Percentiles rank a stretch among this genome's conserved stretches.
phyloP scores from a whole-genome alignment of 2,797 vertebrate species.

The Anas bernieri region DNA sequence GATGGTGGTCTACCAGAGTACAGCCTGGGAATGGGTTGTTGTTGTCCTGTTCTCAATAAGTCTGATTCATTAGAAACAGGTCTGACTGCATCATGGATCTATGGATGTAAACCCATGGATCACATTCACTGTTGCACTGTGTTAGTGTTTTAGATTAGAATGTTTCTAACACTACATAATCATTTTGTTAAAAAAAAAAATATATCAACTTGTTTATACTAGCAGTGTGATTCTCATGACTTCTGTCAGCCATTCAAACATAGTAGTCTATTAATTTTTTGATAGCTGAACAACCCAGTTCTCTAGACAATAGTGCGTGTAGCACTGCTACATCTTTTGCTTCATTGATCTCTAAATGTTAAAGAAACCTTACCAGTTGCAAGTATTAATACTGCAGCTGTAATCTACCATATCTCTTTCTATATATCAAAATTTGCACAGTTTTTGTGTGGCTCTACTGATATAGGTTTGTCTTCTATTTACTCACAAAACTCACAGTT shows the following conservation, averaged over 20 bases:
- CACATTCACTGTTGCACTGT: background rate
- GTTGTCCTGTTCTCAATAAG: background rate
- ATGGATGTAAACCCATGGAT: rapidly evolving
- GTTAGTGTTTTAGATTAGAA: background rate
- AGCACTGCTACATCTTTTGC: background rate
- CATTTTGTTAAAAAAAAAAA: background rate
- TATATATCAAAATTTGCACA: background rate
- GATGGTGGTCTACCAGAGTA: background rate
- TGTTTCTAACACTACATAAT: background rate
- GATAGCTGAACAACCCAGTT: background rate
- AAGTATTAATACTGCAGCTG: background rate
- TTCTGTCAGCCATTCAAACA: background rate
- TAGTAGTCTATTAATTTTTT: background rate
- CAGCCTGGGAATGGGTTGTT: background rate
- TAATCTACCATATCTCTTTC: background rate
- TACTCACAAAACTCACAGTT: background rate
- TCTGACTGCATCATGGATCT: background rate
- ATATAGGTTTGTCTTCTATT: background rate
- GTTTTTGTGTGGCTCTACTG: background rate
- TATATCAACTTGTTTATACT: background rate
- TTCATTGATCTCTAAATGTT: background rate
- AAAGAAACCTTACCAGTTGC: background rate
- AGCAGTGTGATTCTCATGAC: background rate
- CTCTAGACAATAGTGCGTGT: background rate
- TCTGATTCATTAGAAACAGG: background rate